A percentile compares a stretch with the other conserved stretches of the same genome.
phyloP scores from a whole-genome alignment of 2,797 vertebrate genomes.

The Sternarchorhynchus goeldii region DNA sequence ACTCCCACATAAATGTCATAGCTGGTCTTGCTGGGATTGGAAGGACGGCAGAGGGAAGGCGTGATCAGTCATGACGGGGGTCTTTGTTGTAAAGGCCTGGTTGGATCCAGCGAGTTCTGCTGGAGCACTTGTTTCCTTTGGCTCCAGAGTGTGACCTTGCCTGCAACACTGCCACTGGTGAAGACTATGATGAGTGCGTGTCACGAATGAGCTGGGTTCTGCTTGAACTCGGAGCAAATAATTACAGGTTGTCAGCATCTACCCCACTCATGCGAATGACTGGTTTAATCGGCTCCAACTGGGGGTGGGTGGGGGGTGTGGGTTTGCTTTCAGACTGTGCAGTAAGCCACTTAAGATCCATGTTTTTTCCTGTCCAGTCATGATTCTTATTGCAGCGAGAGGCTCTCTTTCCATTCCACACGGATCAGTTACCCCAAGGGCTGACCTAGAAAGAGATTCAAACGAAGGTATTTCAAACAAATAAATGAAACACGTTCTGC shows the following conservation, averaged over 20 bases:
- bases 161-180: slow-evolving; percentile 48
- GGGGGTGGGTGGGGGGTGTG: neutral
- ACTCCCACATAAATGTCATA: slow-evolving; percentile 29
- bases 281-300: slow-evolving; percentile 63
- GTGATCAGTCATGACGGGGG: slow-evolving; percentile 38
- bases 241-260: slow-evolving; percentile 71
- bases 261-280: slow-evolving; percentile 60
- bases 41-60: slow-evolving; percentile 3
- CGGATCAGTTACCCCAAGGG: neutral
- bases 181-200: slow-evolving; percentile 55
- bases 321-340: slow-evolving; percentile 53
- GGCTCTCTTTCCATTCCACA: slow-evolving; percentile 3
- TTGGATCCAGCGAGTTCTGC: slow-evolving; percentile 48
- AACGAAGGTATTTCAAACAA: too few relatives aligned
- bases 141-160: slow-evolving; percentile 55
- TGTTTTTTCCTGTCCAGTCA: slow-evolving; percentile 35
- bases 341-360: slow-evolving; percentile 46
- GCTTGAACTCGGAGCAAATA: slow-evolving; percentile 66
- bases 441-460: neutral
- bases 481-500: too few relatives aligned
- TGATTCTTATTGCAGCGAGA: slow-evolving; percentile 16
- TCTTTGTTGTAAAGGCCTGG: slow-evolving; percentile 36
- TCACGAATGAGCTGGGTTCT: slow-evolving; percentile 59
- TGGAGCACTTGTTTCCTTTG: slow-evolving; percentile 39
- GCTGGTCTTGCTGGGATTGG: neutral